Base-by-base conservation (phyloP, 2,113 vertebrate genomes). In the Oncorhynchus tshawytscha region DNA sequence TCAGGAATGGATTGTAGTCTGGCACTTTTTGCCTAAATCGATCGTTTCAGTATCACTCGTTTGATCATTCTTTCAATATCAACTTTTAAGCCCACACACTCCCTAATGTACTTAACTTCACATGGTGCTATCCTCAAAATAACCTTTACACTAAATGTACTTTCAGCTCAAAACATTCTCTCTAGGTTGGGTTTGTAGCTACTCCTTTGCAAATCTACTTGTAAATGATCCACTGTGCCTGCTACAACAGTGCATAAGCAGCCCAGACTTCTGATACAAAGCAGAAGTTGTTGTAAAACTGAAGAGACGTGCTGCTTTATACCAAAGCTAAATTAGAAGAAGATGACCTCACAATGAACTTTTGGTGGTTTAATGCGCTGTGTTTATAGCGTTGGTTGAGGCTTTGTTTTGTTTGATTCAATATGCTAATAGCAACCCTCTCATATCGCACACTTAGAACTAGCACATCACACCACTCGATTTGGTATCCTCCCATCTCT, bases 261-360 rank as follows among this genome's bases (percentile, higher is more conserved):
- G 77, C 80, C 5, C 64, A 62, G 71, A 71, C 71, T 78, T 82
- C 71, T 81, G 82, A 45, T 68, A 72, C 70, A 73, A 81, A 85
- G 85, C 85, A 88, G 85, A 91, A 85, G 87, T 76, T 79, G 78
- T 82, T 78, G 79, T 82, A 87, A 87, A 88, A 87, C 76, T 86
- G 82, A 4, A 64, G 77, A 88, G 82, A 81, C 71, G 84, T 86
- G 87, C 88, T 88, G 86, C 88, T 90, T 86, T 82, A 80, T 85
- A 77, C 81, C 83, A 72, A 78, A 84, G 80, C 71, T 78, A 85
- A 90, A 90, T 90, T 83, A 88, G 81, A 79, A 75, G 74, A 82
- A 79, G 86, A 85, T 91, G 90, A 90, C 90, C 90, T 83, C 69
- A 84, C 79, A 65, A 79, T 91, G 90, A 91, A 92, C 91, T 87